Base-by-base conservation (phyloP, 2,888 invertebrate species). In the Trypoxylon attenuatum region DNA sequence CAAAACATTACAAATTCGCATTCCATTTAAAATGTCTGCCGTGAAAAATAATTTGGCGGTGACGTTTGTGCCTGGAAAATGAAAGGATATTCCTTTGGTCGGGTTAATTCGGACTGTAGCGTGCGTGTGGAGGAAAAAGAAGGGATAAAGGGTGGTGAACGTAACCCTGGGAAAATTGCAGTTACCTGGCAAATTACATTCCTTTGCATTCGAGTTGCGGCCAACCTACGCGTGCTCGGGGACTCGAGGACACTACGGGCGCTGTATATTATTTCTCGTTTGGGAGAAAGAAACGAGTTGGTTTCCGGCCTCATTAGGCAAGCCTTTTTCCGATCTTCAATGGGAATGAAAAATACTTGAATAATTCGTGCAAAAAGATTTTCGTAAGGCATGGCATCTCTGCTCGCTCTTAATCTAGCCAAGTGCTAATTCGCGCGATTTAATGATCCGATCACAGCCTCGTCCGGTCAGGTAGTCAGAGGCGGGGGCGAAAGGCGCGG, bases 151-250 rank as follows among this genome's bases (percentile, higher is more conserved):
- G 39, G 22, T 46, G 62, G 15, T 38, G 46, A 52, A 52, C 63
- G 58, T 45, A 58, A 54, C 49, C 54, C 47, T 18, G 4, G 53
- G 66, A 66, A 70, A 69, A 73, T 73, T 62, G 63, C 69, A 51
- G 46, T 61, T 52, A 53, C 63, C 49, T 39, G 38, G 57, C 62
- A 72, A 73, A 73, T 73, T 73, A 69, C 73, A 73, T 73, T 69
- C 62, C 66, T 52, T 63, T 59, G 58, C 50, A 39, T 61, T 46
- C 49, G 42, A 55, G 51, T 50, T 33, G 41, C 51, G 52, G 46
- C 25, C 45, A 38, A 21, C 51, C 39, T 49, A 16, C 42, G 38
- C 27, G 50, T 18, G 22, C 6, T 25, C 5, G 49, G 33, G 15
- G 33, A 19, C n/a, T n/a, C 5, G 15, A 5, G 18, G 46, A 6